Evolutionary conservation across 23 tunicate species (phyloP).

Genomic region (Halocynthia aurantium): DNA sequence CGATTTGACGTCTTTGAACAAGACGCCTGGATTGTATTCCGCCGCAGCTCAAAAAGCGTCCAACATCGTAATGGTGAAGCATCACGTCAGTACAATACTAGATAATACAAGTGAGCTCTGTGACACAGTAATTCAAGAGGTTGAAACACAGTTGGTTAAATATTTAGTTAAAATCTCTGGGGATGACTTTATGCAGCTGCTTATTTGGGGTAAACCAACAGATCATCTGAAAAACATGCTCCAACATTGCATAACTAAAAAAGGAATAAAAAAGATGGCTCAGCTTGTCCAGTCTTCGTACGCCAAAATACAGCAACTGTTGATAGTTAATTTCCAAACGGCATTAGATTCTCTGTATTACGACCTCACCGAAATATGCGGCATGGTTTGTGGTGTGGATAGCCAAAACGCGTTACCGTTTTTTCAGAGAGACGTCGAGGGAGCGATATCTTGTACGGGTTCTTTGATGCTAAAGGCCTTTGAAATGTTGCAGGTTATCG

Average conservation of each 20-base stretch:
- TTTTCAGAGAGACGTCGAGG: conserved; percentile 6
- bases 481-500: conserved; percentile 83
- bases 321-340: conserved; percentile 60
- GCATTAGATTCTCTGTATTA: conserved; percentile 55
- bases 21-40: neutral
- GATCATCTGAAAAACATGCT: conserved; percentile 36
- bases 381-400: neutral
- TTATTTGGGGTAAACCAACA: conserved; percentile 82
- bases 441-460: conserved; percentile 25
- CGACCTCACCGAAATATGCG: conserved; percentile 60
- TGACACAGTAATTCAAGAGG: conserved; percentile 58
- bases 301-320: conserved; percentile 62
- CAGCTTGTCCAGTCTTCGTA: conserved; percentile 68
- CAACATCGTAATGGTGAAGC: conserved; percentile 18
- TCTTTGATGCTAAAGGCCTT: conserved; percentile 53
- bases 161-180: conserved; percentile 60
- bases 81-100: conserved; percentile 36
- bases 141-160: conserved; percentile 62
- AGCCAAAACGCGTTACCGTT: neutral
- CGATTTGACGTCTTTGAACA: neutral
- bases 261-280: conserved; percentile 52
- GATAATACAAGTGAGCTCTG: conserved; percentile 67
- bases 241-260: conserved; percentile 33
- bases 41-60: conserved; percentile 54
- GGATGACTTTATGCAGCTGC: conserved; percentile 68